Evolutionary conservation across 2,888 invertebrate species (phyloP).

Genomic region (Melangyna quadrimaculata): DNA sequence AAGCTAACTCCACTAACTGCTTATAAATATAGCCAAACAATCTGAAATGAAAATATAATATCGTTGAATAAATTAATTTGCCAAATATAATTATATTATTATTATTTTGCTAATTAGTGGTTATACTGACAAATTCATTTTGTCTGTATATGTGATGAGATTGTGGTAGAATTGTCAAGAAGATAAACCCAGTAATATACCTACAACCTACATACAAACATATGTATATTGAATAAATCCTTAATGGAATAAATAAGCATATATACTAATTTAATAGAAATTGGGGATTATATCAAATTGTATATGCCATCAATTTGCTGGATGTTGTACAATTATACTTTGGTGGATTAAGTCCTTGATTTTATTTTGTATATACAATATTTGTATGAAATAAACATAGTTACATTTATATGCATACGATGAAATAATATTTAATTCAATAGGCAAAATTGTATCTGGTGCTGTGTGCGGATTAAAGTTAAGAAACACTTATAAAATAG

Average conservation of each 20-base stretch:
- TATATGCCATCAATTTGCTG: constrained; percentile 23
- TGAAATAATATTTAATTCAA: constrained; percentile 62
- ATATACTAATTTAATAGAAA: constrained; percentile 65
- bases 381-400: too few species aligned
- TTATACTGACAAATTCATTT: neutral
- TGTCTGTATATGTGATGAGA: neutral
- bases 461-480: constrained; percentile 26
- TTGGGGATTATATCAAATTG: constrained; percentile 56
- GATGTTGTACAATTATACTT: constrained; percentile 28
- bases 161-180: constrained; percentile 11
- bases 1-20: neutral
- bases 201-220: too few species aligned
- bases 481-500: constrained; percentile 43
- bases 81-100: constrained; percentile 59
- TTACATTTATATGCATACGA: neutral
- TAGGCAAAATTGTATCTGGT: neutral
- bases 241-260: constrained; percentile 58
- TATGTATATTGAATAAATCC: constrained; percentile 46
- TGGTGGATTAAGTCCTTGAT: constrained; percentile 64
- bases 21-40: constrained; percentile 1
- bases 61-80: constrained; percentile 65
- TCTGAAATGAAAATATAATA: constrained; percentile 67
- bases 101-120: constrained; percentile 65
- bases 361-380: constrained; percentile 26
- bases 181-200: constrained; percentile 50